Percentiles rank a stretch among this genome's conserved stretches.
Evolutionary conservation across 2,113 vertebrate species (phyloP).

Genomic region (Mobula hypostoma): DNA sequence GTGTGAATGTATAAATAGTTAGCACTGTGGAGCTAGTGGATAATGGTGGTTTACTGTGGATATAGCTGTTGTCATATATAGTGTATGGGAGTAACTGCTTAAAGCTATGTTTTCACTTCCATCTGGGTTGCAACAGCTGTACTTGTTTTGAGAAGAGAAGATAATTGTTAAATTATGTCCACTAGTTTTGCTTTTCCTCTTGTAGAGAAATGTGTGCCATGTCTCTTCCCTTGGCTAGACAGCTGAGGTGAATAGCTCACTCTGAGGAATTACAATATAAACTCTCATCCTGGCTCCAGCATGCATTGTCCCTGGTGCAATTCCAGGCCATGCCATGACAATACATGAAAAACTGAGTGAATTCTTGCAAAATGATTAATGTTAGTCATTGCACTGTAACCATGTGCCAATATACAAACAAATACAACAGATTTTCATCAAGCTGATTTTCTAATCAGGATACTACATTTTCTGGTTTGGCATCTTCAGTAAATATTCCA

Average conservation of each 20-base stretch:
- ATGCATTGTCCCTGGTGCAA: slow-evolving; percentile 1
- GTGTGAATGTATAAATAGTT: neutral
- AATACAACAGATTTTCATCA: neutral
- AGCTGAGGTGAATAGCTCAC: neutral
- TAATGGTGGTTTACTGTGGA: neutral
- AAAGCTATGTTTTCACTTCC: neutral
- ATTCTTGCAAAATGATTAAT: neutral
- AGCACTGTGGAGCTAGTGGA: neutral
- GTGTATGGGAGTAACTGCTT: neutral
- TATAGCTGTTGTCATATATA: neutral
- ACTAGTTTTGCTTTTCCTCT: neutral
- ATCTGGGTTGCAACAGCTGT: neutral
- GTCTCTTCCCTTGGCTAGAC: neutral
- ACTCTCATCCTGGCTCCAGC: neutral
- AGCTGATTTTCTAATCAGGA: neutral
- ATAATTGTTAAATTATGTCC: neutral
- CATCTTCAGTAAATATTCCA: neutral
- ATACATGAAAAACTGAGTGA: neutral
- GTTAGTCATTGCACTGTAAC: neutral
- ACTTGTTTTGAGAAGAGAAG: neutral
- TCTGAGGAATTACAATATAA: neutral
- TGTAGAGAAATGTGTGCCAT: neutral
- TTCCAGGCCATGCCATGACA: neutral
- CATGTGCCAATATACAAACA: neutral
- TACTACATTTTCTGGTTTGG: neutral